Base-by-base conservation (phyloP, 2,888 invertebrate genomes). In the Apamea crenata region DNA sequence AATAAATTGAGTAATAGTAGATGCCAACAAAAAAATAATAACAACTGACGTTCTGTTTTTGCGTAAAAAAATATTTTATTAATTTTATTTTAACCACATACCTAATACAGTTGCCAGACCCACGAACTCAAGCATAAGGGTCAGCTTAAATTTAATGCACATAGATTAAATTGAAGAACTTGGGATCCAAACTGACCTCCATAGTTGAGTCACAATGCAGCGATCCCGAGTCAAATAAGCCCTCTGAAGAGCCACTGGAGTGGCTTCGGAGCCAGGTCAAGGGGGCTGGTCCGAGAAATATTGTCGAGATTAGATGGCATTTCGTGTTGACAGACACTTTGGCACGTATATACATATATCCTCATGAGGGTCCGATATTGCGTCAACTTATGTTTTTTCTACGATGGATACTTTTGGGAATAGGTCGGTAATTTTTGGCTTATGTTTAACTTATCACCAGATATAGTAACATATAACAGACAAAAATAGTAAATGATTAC, bases 151-250 rank as follows among this genome's bases (percentile, higher is more conserved):
- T 73, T 40, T 76, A 82, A 82, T 88, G 82, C 84, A 83, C 82
- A 88, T 86, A 87, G 76, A 81, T 85, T 88, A 80, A 75, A 73
- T 56, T 80, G 70, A 78, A 85, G 78, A 75, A 73, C 73, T 77
- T 53, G 50, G 70, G 77, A 61, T 53, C 40, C 74, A 66, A 66
- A 36, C 74, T 67, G 69, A 74, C 72, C 76, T 80, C 72, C 47
- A 73, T 81, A 77, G 82, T 80, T 80, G 53, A 87, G 85, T 87
- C 89, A 92, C 92, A 92, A 91, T 92, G 90, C 91, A 90, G 85
- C 85, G 82, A 88, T 90, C 87, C 88, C 83, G 90, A 91, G 90
- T 91, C 90, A 92, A 92, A 93, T 91, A 92, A 91, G 88, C 90
- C 85, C 81, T 87, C 83, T 89, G 85, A 87, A 90, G 89, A 83